Evolutionary conservation across 2,888 invertebrate species (phyloP).

Genomic region (Phaedon cochleariae): DNA sequence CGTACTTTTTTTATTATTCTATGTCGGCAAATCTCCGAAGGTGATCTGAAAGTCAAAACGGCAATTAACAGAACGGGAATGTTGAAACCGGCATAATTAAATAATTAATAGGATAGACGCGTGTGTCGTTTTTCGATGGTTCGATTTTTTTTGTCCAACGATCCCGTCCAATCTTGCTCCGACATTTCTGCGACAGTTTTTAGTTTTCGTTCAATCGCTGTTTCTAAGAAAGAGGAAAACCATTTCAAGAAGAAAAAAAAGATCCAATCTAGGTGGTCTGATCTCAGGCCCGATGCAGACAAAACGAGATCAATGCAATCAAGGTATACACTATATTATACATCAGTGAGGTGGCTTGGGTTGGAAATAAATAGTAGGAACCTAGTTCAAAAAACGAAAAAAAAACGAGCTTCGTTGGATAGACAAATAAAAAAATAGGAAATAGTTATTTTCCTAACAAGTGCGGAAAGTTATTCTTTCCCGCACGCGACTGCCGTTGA

Average conservation of each 20-base stretch:
- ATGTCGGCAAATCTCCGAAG: constrained; percentile 10
- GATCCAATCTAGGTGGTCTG: too few species aligned
- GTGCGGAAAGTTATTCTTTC: too few species aligned
- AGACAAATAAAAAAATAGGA: too few species aligned
- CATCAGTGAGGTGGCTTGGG: too few species aligned
- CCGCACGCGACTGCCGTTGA: too few species aligned
- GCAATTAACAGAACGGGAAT: not conserved
- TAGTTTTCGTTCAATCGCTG: not conserved
- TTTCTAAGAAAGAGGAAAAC: not conserved
- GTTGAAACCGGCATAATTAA: constrained; percentile 34
- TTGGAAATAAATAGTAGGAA: too few species aligned
- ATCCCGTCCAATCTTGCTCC: not conserved
- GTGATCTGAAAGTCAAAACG: not conserved
- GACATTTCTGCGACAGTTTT: not conserved
- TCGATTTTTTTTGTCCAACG: not conserved
- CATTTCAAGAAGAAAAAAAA: too few species aligned
- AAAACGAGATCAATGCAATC: not conserved
- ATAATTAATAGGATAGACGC: constrained; percentile 32
- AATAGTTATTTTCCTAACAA: too few species aligned
- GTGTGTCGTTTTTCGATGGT: constrained; percentile 16
- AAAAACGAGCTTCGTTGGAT: too few species aligned
- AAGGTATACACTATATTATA: too few species aligned
- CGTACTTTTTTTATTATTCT: too few species aligned
- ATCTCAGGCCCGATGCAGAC: too few species aligned
- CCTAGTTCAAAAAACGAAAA: not conserved